Evolutionary conservation across 1,140 invertebrate species (phyloP).

Genomic region (Carposina sasakii): DNA sequence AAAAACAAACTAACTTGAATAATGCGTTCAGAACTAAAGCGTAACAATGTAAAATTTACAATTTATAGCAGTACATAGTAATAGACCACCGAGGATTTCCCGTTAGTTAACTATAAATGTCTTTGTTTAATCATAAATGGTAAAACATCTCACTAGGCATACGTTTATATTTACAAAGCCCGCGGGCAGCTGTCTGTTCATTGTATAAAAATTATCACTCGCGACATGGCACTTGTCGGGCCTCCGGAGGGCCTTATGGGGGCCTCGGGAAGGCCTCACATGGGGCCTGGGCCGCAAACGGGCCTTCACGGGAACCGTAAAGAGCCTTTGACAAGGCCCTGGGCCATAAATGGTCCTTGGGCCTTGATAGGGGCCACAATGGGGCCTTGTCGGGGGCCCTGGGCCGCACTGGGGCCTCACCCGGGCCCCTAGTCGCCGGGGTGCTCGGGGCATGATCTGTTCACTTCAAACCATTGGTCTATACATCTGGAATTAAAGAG

Average conservation of each 20-base stretch:
- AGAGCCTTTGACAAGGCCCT: no score
- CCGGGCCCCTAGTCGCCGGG: constrained; percentile 95
- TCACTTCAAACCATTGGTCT: constrained; percentile 98
- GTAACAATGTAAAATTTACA: constrained; percentile 50
- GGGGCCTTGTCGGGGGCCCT: constrained; percentile 9
- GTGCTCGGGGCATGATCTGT: constrained; percentile 97
- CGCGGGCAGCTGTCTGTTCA: constrained; percentile 50
- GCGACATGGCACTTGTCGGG: constrained; percentile 44
- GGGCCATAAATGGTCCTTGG: no score
- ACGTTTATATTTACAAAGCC: constrained; percentile 60
- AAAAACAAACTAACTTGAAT: neutral
- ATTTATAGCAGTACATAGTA: constrained; percentile 35
- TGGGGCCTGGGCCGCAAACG: constrained; percentile 7
- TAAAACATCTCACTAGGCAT: constrained; percentile 68
- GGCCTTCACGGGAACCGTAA: constrained; percentile 77
- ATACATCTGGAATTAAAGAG: constrained; percentile 84
- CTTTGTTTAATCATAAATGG: constrained; percentile 54
- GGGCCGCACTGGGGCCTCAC: constrained; percentile 32
- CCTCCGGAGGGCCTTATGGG: constrained; percentile 13
- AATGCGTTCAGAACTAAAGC: constrained; percentile 28
- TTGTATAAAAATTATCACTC: constrained; percentile 62
- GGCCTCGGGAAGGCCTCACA: constrained; percentile 9
- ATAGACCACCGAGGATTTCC: constrained; percentile 45
- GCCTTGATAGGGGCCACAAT: constrained; percentile 6
- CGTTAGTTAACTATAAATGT: constrained; percentile 43